Conservation (phyloP, 2,797 vertebrate species). For the Intellagama lesueurii region DNA sequence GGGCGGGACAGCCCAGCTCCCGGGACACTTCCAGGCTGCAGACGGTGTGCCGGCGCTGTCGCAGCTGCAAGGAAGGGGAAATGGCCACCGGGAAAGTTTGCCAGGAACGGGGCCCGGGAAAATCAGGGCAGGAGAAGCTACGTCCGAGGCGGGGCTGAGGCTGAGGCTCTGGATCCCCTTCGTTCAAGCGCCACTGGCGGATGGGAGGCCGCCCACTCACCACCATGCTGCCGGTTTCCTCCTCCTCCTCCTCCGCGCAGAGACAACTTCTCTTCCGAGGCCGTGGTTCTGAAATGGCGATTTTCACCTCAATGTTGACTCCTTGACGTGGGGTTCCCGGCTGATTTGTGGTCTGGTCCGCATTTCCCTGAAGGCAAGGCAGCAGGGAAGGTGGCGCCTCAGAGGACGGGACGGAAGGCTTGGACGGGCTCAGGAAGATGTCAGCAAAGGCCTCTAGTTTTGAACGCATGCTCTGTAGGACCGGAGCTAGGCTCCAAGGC, state of each 20-base stretch:
- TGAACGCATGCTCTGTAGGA: conserved; percentile 87
- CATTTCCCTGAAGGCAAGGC: background rate
- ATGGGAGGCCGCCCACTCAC: conserved; percentile 73
- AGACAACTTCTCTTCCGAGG: conserved; percentile 35
- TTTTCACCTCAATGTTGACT: conserved; percentile 72
- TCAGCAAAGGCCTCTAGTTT: conserved; percentile 92
- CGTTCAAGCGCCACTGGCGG: conserved; percentile 63
- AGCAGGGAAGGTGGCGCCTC: conserved; percentile 1
- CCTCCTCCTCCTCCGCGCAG: conserved; percentile 15
- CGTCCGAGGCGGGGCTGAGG: conserved; percentile 76
- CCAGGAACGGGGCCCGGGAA: conserved; percentile 64
- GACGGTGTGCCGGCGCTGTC: conserved; percentile 85
- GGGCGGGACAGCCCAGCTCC: conserved; percentile 33
- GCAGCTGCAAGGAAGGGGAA: conserved; percentile 41
- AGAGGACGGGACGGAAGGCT: conserved; percentile 45
- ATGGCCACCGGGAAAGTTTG: conserved; percentile 43
- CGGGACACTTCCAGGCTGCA: conserved; percentile 82
- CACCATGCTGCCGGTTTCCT: conserved; percentile 13
- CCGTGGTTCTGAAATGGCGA: conserved; percentile 68
- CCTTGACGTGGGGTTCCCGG: conserved; percentile 19
- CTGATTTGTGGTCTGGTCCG: background rate
- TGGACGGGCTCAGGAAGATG: conserved; percentile 79
- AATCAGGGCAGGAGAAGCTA: conserved; percentile 88
- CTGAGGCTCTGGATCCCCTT: conserved; percentile 48
- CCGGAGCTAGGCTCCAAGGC: conserved; percentile 86